Evolutionary conservation across 2,113 vertebrate species (phyloP), one percentile per base, ranked within the genome.

Genomic region (Camelus dromedarius): DNA sequence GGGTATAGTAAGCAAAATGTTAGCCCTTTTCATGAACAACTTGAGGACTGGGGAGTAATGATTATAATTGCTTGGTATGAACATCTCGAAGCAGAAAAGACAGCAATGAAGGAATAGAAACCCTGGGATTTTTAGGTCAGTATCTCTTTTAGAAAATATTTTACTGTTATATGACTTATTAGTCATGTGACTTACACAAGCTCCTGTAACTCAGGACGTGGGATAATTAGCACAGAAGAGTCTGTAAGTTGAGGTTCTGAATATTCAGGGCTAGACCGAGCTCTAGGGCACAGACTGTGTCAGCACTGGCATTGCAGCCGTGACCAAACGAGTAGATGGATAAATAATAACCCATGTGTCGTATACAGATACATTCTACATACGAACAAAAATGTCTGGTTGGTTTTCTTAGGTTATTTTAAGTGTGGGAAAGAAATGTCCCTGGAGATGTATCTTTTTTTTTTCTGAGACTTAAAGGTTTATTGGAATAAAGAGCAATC

Each of bases 181-280:
- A 38, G 30, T 82, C 28, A 70, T 26, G 2, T 79, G 58, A 50
- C 32, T 81, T 80, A 96, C 90, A 95, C 75, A 85, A 94, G 69
- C 14, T 50, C 77, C 88, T 96, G 56, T n/a, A 75, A 79, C 97
- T 97, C 92, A 98, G 76, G 98, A 96, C 76, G 95, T 94, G 83
- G 89, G 92, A 83, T 86, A 30, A 92, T 96, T 94, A 97, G 54
- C 80, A 54, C 50, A 95, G 50, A 83, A 98, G 62, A 94, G 60
- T 16, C 92, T 89, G 76, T 8, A 88, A 75, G 32, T 48, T 50
- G 58, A 75, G 67, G 73, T 96, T 96, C 84, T 89, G 56, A 50
- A 48, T 80, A 93, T 92, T 94, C 0, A 0, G 87, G 84, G 6
- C 58, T 6, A 50, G 28, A 84, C 67, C 97, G 19, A 77, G 8